phyloP scores from a whole-genome alignment of 2,797 vertebrate species.

The Coendou prehensilis region DNA sequence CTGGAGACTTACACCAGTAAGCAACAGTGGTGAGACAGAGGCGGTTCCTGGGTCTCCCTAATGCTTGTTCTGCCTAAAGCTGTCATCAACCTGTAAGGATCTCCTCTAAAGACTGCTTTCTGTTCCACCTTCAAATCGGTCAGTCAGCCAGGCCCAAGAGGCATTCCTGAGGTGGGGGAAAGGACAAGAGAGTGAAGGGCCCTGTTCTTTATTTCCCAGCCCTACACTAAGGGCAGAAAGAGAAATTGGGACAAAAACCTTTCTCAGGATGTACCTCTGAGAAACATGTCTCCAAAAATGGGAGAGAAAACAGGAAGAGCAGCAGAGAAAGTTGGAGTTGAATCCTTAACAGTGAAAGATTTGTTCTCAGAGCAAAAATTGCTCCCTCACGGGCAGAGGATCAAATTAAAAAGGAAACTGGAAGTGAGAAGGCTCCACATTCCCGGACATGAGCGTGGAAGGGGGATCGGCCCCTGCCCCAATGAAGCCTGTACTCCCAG shows the following conservation, averaged over 20 bases:
- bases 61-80: background rate
- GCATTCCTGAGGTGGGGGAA: background rate
- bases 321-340: background rate
- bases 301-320: background rate
- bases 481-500: too few species aligned
- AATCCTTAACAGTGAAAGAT: background rate
- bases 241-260: background rate
- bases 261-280: background rate
- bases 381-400: background rate
- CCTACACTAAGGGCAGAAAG: background rate
- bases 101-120: background rate
- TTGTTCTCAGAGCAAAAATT: background rate
- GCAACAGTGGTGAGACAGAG: background rate
- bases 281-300: background rate
- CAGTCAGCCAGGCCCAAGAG: background rate
- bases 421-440: background rate
- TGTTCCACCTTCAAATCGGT: background rate
- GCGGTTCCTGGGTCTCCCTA: too few species aligned
- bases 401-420: background rate
- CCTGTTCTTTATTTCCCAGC: background rate
- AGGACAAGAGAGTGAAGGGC: background rate
- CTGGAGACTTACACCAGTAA: too few species aligned
- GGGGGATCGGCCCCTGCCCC: background rate
- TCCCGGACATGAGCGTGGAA: rapidly evolving
- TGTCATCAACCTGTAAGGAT: background rate